Base-by-base conservation (phyloP, 2,888 invertebrate species). In the Rotaria magnacalcarata region DNA sequence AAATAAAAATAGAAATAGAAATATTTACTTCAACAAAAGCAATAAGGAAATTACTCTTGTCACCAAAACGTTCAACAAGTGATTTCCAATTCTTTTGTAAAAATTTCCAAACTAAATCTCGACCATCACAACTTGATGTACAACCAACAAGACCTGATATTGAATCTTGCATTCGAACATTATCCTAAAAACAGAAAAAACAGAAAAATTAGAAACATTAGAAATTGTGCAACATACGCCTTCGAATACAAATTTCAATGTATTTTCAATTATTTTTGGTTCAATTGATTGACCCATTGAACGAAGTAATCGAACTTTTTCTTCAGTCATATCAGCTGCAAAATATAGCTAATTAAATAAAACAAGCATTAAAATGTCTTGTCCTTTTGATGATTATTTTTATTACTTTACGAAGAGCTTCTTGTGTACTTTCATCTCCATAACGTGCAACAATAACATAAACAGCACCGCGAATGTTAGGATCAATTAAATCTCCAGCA, bases 151-250 rank as follows among this genome's bases (percentile, higher is more conserved):
- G 95, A 10, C 96, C 95, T 88, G 94, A 94, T 75, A 97, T 94
- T 0, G 95, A 94, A 90, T 97, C 97, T 91, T 97, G 96, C 0
- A 95, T 93, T 84, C 96, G 93, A 1, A 97, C 96, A 90, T 96
- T 95, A 87, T 95, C 94, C 94, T 95, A 94, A 91, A 95, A 93
- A 11, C 34, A 34, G 1, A 34, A 34, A 34, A 34, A 34, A 34
- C 2, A 34, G 1, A 34, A 1, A 34, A 34, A 34, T 34, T 34
- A 34, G 34, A 34, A 34, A 34, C 34, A 34, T 34, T 34, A 34
- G 43, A 34, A 52, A 56, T 67, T 21, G 21, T 54, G 84, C 34
- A 58, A n/a, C 43, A 84, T 92, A 93, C 92, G 89, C 95, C 91
- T 84, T 90, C 90, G 88, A 91, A 87, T n/a, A 91, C 89, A 87